These are phyloP conservation scores for Orthosia gothica DNA, from an alignment of 2,888 invertebrate genomes.

Conservation along the genomic window DNA sequence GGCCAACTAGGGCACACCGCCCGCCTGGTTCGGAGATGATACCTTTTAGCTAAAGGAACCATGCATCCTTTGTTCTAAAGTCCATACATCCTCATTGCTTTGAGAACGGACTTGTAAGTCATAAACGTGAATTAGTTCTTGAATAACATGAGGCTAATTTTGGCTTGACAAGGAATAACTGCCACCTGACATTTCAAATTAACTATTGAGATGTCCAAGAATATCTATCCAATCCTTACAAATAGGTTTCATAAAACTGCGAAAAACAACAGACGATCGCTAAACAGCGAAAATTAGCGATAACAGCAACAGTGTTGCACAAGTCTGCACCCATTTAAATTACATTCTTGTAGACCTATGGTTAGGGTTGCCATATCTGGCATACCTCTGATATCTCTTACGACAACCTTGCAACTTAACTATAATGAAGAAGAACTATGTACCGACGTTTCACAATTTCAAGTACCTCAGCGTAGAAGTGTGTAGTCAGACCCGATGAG, in stretches of 20 bases:
- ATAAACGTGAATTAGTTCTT: slow-evolving; percentile 40
- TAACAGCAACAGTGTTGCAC: background rate
- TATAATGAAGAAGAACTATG: slow-evolving; percentile 6
- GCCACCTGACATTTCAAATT: background rate
- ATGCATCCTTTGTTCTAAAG: slow-evolving; percentile 26
- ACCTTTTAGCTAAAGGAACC: slow-evolving; percentile 8
- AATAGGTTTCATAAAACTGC: background rate
- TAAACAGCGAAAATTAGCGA: slow-evolving; percentile 15
- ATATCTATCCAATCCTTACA: background rate
- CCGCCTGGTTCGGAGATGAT: slow-evolving; percentile 6
- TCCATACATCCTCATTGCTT: slow-evolving; percentile 39
- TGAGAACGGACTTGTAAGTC: slow-evolving; percentile 12
- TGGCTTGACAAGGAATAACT: background rate
- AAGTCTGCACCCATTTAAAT: background rate
- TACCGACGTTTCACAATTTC: slow-evolving; percentile 38
- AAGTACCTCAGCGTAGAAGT: slow-evolving; percentile 26
- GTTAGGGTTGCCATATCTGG: background rate
- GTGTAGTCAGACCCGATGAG: slow-evolving; percentile 36
- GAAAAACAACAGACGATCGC: slow-evolving; percentile 1
- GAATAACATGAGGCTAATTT: slow-evolving; percentile 6
- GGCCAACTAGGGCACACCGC: slow-evolving; percentile 34
- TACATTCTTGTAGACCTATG: slow-evolving; percentile 17
- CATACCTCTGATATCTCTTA: slow-evolving; percentile 19
- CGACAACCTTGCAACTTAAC: slow-evolving; percentile 14
- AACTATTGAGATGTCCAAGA: background rate